phyloP scores from a whole-genome alignment of 2,888 invertebrate species.

The Eupithecia inturbata region DNA sequence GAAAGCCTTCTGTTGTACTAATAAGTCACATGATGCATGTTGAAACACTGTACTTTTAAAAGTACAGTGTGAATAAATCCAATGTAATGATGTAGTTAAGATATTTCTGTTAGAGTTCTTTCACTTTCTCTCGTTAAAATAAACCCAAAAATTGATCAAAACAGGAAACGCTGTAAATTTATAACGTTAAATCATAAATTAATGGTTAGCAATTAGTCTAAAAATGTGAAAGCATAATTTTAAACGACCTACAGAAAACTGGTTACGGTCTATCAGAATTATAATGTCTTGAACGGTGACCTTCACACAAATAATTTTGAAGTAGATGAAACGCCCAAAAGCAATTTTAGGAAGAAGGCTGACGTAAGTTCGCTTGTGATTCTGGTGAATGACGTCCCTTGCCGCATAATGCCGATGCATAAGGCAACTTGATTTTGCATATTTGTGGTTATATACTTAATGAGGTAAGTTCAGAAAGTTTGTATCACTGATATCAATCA shows the following conservation, averaged over 20 bases:
- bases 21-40: not conserved
- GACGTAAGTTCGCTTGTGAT: not conserved
- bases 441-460: not conserved
- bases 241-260: constrained; percentile 27
- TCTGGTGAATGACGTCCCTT: not conserved
- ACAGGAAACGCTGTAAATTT: not conserved
- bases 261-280: constrained; percentile 23
- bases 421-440: not conserved
- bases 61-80: too few species aligned
- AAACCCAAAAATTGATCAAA: not conserved
- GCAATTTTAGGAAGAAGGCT: not conserved
- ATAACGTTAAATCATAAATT: constrained; percentile 17
- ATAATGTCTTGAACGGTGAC: constrained; percentile 14
- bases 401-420: not conserved
- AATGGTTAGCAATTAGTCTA: constrained; percentile 22
- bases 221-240: constrained; percentile 29
- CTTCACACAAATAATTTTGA: constrained; percentile 22
- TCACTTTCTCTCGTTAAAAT: not conserved
- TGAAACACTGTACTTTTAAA: not conserved
- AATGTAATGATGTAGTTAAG: too few species aligned
- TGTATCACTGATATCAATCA: not conserved
- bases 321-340: constrained; percentile 12
- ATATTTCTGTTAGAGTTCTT: not conserved
- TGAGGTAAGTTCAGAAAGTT: not conserved
- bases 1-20: not conserved